Evolutionary conservation across 2,797 vertebrate species (phyloP).

Genomic region (Gymnothorax javanicus): DNA sequence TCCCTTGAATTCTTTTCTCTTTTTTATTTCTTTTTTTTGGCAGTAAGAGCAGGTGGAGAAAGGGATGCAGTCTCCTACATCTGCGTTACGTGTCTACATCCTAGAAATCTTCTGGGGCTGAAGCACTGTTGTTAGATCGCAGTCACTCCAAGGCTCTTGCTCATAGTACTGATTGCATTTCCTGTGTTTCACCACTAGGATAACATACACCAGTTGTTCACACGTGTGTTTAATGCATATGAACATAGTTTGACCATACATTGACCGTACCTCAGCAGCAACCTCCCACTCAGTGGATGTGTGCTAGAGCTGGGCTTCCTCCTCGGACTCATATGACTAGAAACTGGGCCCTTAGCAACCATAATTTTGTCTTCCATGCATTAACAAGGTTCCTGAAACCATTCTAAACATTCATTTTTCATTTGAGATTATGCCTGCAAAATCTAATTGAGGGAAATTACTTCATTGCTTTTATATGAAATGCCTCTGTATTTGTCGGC

Average conservation of each 20-base stretch:
- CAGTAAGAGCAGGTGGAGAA: slow-evolving; percentile 33
- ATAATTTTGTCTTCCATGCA: background rate
- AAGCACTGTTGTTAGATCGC: slow-evolving; percentile 68
- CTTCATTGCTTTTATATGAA: background rate
- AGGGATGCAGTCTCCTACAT: slow-evolving; percentile 58
- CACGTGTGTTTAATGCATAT: slow-evolving; percentile 26
- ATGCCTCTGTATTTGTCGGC: background rate
- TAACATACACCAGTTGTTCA: slow-evolving; percentile 18
- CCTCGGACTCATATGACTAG: background rate
- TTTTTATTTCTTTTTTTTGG: background rate
- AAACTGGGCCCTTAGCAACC: background rate
- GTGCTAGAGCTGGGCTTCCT: background rate
- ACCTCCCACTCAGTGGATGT: slow-evolving; percentile 19
- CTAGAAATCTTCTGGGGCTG: slow-evolving; percentile 64
- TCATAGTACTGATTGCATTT: slow-evolving; percentile 63
- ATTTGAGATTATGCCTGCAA: no score
- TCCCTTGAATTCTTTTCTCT: slow-evolving; percentile 31
- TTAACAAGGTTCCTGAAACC: background rate
- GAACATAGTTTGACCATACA: background rate
- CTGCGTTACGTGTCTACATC: slow-evolving; percentile 56
- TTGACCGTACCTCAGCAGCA: background rate
- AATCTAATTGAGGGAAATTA: background rate
- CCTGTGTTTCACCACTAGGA: slow-evolving; percentile 66
- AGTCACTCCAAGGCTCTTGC: slow-evolving; percentile 51
- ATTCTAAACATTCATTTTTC: no score